Base-by-base conservation (phyloP, 1,140 invertebrate genomes). In the Oedothorax gibbosus region DNA sequence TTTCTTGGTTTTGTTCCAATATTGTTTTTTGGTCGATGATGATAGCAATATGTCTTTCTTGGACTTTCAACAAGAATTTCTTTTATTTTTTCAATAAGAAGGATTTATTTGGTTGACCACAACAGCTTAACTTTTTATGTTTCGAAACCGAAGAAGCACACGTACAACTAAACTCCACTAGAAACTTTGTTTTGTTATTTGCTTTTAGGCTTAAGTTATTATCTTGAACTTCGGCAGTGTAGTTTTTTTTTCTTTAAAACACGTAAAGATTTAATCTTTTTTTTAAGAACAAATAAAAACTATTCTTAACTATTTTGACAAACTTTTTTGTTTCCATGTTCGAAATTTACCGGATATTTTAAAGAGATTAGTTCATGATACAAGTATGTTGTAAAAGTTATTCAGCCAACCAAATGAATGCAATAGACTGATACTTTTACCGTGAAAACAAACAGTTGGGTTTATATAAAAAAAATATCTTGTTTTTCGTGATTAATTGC, bases 131-230 rank as follows among this genome's bases (percentile, higher is more conserved):
- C 18, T 53, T n/a, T 71, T 71, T 51, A 53, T 18, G 6, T 2
- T 14, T 51, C 49, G 7, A 49, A 20, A 49, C 21, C 65, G 15
- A 68, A 68, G 21, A 49, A 15, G 15, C n/a, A 51, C 1, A n/a
- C 50, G 18, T 18, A 71, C 15, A 11, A 51, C 8, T 9, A 71
- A 53, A 4, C 14, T 71, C 20, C 7, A 60, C 57, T 5, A 60
- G 12, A 14, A 51, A 53, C 15, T 71, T 71, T 71, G 21, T 71
- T 71, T 53, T 71, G 68, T 71, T 51, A 15, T 8, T 18, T 53
- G 15, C 49, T 71, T 71, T 69, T 51, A 69, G 51, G 49, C 49
- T 69, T 69, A 69, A 69, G 68, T 50, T 69, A 50, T 69, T 69
- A 69, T 51, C 51, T 69, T 69, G 14, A 69, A n/a, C 68, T 69